phyloP scores from a whole-genome alignment of 92 coral and sea anemone species.

The Zoanthus gigantus region DNA sequence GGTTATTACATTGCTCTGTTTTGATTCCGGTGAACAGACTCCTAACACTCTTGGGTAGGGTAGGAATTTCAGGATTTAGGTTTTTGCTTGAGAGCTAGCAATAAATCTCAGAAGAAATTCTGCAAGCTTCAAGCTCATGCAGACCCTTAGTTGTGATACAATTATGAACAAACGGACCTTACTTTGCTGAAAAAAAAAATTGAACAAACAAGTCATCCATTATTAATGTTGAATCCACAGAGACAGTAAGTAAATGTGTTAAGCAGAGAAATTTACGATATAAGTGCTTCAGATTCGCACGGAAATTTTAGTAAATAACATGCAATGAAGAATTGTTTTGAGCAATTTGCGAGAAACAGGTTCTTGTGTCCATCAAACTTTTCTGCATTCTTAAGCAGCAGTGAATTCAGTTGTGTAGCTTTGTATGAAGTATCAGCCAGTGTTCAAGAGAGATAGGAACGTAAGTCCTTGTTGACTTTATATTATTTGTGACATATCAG shows the following conservation, averaged over 20 bases:
- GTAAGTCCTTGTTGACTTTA: conserved; percentile 85
- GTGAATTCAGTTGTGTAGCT: conserved; percentile 33
- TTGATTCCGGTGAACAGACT: not conserved
- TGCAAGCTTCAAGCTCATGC: not conserved
- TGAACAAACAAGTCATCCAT: not conserved
- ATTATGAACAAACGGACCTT: not conserved
- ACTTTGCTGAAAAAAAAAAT: conserved; percentile 18
- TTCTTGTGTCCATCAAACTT: not conserved
- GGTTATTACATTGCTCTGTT: not conserved
- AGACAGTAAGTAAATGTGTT: not conserved
- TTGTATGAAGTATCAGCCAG: conserved; percentile 42
- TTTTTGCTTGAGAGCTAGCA: not conserved
- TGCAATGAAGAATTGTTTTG: not conserved
- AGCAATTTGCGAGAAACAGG: not conserved
- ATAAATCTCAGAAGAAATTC: not conserved
- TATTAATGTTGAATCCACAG: not conserved
- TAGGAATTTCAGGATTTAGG: not conserved
- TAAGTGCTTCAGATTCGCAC: conserved; percentile 1
- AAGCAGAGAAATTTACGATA: conserved; percentile 1
- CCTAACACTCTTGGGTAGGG: not conserved
- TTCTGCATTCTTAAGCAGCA: conserved; percentile 5
- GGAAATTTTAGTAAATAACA: not conserved
- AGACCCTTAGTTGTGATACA: not conserved
- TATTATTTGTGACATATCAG: conserved; percentile 92
- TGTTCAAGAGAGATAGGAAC: conserved; percentile 65